phyloP scores from a whole-genome alignment of 1,140 invertebrate species.

The Drosophila quadrilineata region DNA sequence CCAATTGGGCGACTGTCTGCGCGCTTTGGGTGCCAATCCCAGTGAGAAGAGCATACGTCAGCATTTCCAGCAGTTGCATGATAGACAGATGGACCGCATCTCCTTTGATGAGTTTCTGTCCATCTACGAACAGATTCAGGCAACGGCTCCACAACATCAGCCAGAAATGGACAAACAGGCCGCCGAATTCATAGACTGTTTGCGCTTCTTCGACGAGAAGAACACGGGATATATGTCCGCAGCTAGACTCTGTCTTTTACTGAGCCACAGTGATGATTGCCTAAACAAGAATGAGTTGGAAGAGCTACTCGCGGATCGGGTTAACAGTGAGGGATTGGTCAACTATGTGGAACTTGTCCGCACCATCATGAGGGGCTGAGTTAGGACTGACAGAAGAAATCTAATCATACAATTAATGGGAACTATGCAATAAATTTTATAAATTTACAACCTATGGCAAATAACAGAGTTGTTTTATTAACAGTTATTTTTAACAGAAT shows the following conservation, averaged over 20 bases:
- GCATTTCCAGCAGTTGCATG: constrained; percentile 58
- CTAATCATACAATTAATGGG: background rate
- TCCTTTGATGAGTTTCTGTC: constrained; percentile 46
- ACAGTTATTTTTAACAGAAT: constrained; percentile 2
- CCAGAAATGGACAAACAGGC: constrained; percentile 7
- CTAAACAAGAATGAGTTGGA: constrained; percentile 95
- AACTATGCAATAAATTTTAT: constrained; percentile 34
- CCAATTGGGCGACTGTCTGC: constrained; percentile 70
- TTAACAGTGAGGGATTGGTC: constrained; percentile 94
- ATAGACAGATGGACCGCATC: constrained; percentile 19
- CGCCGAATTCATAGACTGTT: constrained; percentile 49
- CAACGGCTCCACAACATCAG: background rate
- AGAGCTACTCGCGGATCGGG: constrained; percentile 95
- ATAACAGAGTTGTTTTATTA: no score
- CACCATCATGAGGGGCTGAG: constrained; percentile 20
- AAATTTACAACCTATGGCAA: constrained; percentile 39
- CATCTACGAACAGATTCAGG: constrained; percentile 39
- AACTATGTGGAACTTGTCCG: constrained; percentile 86
- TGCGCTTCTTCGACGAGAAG: constrained; percentile 94
- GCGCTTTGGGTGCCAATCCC: constrained; percentile 80
- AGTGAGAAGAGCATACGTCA: constrained; percentile 77
- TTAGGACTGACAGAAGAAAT: background rate
- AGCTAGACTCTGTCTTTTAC: constrained; percentile 94
- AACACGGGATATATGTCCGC: constrained; percentile 96
- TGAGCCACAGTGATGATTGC: constrained; percentile 94